Evolutionary conservation across 1,140 invertebrate genomes (phyloP).

Genomic region (Pseudomyrmex concolor): DNA sequence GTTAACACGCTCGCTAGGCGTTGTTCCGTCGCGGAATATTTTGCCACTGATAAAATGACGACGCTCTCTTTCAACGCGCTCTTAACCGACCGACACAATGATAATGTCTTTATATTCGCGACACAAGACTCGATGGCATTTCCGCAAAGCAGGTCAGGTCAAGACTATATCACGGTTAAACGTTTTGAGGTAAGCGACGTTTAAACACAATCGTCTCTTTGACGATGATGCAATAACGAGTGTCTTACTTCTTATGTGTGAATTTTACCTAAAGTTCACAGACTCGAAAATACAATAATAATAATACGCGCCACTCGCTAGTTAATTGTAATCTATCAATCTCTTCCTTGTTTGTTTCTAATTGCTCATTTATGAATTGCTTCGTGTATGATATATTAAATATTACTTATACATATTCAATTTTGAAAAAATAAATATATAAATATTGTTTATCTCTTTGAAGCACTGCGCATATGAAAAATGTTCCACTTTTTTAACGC

Average conservation of each 20-base stretch:
- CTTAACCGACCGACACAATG: not conserved
- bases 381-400: too few relatives aligned
- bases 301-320: not conserved
- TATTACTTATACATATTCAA: too few relatives aligned
- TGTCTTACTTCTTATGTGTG: not conserved
- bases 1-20: too few relatives aligned
- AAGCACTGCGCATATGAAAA: too few relatives aligned
- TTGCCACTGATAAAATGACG: not conserved
- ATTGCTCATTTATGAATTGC: too few relatives aligned
- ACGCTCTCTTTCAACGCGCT: not conserved
- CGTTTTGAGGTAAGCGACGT: too few relatives aligned
- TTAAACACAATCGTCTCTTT: not conserved
- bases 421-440: too few relatives aligned
- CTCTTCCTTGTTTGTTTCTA: too few relatives aligned
- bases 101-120: not conserved
- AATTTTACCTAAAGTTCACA: not conserved
- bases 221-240: not conserved
- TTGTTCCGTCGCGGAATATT: too few relatives aligned
- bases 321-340: too few relatives aligned
- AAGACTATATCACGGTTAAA: slow-evolving; percentile 11
- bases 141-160: not conserved
- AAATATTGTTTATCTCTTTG: too few relatives aligned
- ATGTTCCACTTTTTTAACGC: too few relatives aligned
- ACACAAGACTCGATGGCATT: not conserved
- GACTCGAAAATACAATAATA: not conserved